Base-by-base conservation (phyloP, 2,797 vertebrate species). In the Sebastes iracundus region DNA sequence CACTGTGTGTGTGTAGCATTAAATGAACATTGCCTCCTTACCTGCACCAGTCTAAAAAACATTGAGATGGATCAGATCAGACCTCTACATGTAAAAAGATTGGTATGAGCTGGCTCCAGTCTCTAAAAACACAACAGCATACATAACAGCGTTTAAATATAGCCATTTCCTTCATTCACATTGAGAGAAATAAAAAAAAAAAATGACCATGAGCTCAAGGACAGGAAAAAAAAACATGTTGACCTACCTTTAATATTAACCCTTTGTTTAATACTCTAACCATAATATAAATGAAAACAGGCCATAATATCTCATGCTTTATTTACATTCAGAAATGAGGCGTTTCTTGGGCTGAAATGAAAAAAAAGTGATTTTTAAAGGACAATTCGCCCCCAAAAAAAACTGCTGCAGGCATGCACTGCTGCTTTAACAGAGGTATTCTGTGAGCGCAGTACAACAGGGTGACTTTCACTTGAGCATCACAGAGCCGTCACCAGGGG, bases 241-340 rank as follows among this genome's bases (percentile, higher is more conserved):
- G 82, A 88, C 76, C 84, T 84, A 92, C 68, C 56, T 79, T 90
- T 84, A 79, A 90, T 81, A 84, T 90, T 80, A 89, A 92, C 77
- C 90, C 80, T 90, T 94, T 84, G 38, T 91, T 90, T 79, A 91
- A 85, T 87, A 88, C 82, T 88, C 77, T 73, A 85, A 92, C 86
- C 85, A 81, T 90, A 89, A 90, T 84, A 93, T 82, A 92, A 93
- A 93, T 76, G 78, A 94, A 92, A 91, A 92, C 90, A 94, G 94
- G 92, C 86, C 87, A 60, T 90, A 93, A 83, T 73, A 92, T 89
- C 82, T 91, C 94, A 95, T 96, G 95, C 95, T 91, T 88, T 93
- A 93, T 94, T 93, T 95, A 95, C 92, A 94, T 94, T 95, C 90
- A 93, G 79, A 93, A 72, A 92, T 74, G 74, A 87, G 75, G 81